Evolutionary conservation across 1,140 invertebrate genomes (phyloP).

Genomic region (Triops cancriformis): DNA sequence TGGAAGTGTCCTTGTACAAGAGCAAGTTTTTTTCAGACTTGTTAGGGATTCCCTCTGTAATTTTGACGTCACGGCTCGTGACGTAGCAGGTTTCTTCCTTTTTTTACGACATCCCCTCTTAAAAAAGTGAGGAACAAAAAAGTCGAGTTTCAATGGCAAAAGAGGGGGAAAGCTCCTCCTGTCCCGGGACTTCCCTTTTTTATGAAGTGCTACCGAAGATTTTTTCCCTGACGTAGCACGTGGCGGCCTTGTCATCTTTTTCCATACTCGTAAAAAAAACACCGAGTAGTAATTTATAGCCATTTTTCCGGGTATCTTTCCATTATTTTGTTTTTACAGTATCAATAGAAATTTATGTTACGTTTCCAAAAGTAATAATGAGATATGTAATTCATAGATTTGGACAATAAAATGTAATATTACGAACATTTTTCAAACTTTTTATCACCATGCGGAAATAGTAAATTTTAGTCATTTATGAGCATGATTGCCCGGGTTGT

Average conservation of each 20-base stretch:
- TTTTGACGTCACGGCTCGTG: neutral
- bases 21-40: neutral
- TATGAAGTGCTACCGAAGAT: neutral
- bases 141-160: constrained; percentile 2
- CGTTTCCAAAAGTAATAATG: no score
- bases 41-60: constrained; percentile 1
- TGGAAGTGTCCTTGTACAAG: neutral
- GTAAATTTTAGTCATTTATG: no score
- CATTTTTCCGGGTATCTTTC: no score
- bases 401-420: no score
- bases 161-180: neutral
- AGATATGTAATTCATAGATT: no score
- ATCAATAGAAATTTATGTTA: no score
- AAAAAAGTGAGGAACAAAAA: constrained; percentile 1
- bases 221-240: neutral
- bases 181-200: neutral
- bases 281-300: neutral
- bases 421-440: no score
- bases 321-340: no score
- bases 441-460: no score
- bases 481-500: no score
- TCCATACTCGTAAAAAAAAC: neutral
- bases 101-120: neutral
- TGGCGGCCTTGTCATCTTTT: constrained; percentile 7
- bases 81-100: neutral